Evolutionary conservation across 2,113 vertebrate species (phyloP).

Genomic region (Salvator merianae): DNA sequence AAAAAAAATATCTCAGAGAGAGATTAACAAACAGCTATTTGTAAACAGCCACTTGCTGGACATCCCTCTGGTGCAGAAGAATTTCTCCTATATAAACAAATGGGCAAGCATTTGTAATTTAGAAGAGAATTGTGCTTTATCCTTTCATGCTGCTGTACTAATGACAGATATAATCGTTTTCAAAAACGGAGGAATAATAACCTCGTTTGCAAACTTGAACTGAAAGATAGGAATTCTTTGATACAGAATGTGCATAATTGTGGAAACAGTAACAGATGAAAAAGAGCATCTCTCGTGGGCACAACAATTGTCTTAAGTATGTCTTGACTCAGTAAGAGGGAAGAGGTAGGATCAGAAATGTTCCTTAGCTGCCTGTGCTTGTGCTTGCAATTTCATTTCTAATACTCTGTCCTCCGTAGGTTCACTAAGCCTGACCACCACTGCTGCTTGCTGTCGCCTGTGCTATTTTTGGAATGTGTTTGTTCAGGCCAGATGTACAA

Average conservation of each 20-base stretch:
- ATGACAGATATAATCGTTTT: not conserved
- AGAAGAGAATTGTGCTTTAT: not conserved
- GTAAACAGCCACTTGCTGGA: not conserved
- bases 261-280: not conserved
- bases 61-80: no score
- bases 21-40: not conserved
- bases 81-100: not conserved
- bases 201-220: not conserved
- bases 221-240: not conserved
- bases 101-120: not conserved
- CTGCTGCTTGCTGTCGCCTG: fast-evolving
- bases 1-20: not conserved
- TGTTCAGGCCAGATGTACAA: conserved; percentile 15
- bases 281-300: not conserved
- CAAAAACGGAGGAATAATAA: not conserved
- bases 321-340: not conserved
- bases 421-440: not conserved
- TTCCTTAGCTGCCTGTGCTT: conserved; percentile 8
- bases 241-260: not conserved
- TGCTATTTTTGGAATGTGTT: conserved; percentile 35
- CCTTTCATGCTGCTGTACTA: not conserved
- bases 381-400: not conserved
- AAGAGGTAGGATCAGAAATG: not conserved
- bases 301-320: not conserved
- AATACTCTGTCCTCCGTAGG: fast-evolving